Conservation (phyloP, 1,140 invertebrate genomes). For the Sitodiplosis mosellana region DNA sequence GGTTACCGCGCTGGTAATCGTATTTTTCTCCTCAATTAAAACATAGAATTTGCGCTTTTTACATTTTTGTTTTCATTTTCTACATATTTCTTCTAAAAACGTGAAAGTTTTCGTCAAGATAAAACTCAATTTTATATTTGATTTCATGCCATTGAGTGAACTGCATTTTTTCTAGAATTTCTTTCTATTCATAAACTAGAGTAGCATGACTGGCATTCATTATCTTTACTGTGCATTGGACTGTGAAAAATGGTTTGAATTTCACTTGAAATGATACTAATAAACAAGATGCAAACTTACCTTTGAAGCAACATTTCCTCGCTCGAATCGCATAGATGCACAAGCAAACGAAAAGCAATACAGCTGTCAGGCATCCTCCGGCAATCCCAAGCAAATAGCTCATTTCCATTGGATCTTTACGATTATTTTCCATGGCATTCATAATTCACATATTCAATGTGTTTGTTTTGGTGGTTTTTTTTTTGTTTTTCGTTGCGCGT, state of each 20-base stretch:
- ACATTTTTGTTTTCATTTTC: no score
- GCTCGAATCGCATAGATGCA: constrained; percentile 37
- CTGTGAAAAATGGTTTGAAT: background rate
- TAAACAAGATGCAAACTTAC: constrained; percentile 28
- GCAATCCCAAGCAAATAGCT: constrained; percentile 39
- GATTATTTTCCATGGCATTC: background rate
- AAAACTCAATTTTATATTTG: no score
- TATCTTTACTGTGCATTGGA: no score
- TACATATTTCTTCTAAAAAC: no score
- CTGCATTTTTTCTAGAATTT: background rate
- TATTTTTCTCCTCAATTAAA: no score
- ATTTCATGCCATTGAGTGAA: no score
- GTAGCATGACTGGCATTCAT: no score
- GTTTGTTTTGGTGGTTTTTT: background rate
- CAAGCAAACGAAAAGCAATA: constrained; percentile 34
- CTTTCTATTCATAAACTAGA: no score
- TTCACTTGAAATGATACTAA: background rate
- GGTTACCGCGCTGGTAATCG: no score
- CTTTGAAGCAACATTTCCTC: constrained; percentile 45
- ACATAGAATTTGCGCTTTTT: no score
- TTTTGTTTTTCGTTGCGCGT: constrained; percentile 2
- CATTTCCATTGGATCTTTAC: constrained; percentile 43
- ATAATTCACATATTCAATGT: constrained; percentile 1
- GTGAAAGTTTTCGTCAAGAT: no score
- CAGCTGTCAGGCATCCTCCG: constrained; percentile 33